A percentile compares a stretch with the other conserved stretches of the same genome.
phyloP scores from a whole-genome alignment of 2,797 vertebrate genomes.

The Otus scops region DNA sequence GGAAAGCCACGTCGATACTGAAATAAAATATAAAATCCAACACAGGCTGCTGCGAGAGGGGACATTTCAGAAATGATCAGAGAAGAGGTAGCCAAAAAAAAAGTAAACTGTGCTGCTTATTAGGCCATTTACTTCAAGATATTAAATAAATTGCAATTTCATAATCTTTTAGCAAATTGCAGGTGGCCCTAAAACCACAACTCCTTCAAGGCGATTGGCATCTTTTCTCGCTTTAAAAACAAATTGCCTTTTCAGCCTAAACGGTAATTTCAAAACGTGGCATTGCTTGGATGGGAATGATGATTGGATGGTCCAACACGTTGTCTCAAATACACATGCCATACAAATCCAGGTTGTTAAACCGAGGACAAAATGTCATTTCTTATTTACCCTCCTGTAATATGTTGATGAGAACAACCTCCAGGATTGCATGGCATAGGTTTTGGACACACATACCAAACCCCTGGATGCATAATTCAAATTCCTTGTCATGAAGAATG shows the following conservation, averaged over 20 bases:
- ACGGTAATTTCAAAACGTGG: not conserved
- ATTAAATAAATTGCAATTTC: not conserved
- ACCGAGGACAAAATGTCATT: not conserved
- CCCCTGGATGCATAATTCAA: slow-evolving; percentile 47
- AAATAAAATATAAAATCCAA: not conserved
- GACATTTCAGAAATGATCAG: not conserved
- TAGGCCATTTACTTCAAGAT: not conserved
- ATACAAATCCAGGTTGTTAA: not conserved
- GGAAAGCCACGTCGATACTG: not conserved
- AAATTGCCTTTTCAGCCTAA: not conserved
- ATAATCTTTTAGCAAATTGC: not conserved
- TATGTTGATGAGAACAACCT: slow-evolving; percentile 3
- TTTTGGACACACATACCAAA: slow-evolving; percentile 35
- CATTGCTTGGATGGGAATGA: not conserved
- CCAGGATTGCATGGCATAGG: not conserved
- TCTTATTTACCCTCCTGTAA: not conserved
- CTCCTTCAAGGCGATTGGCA: not conserved
- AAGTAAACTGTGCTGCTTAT: not conserved
- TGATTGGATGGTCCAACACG: not conserved
- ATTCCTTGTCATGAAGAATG: slow-evolving; percentile 39
- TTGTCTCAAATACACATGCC: not conserved
- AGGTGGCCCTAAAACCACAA: slow-evolving; percentile 3
- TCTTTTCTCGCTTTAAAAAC: not conserved
- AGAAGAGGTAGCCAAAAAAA: not conserved
- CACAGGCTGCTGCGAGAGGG: not conserved